phyloP scores from a whole-genome alignment of 2,797 vertebrate genomes.

The Moxostoma hubbsi region DNA sequence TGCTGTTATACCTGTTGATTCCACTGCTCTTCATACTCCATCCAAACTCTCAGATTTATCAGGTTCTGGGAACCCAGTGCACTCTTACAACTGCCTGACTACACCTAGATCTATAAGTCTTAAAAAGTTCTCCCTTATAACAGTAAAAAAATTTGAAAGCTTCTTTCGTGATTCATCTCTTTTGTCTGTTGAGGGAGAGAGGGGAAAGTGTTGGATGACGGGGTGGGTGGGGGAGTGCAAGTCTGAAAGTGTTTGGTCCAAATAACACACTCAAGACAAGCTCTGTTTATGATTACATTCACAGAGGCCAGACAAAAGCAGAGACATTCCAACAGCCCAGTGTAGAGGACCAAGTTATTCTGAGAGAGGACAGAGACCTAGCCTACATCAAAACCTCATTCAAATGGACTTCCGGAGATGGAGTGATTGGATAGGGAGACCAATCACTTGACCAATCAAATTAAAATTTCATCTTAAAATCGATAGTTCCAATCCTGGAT shows the following conservation, averaged over 20 bases:
- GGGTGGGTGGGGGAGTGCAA: conserved; percentile 18
- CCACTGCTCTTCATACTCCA: conserved; percentile 5
- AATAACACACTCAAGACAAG: conserved; percentile 63
- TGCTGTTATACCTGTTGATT: not conserved
- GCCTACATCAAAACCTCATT: conserved; percentile 42
- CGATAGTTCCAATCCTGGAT: not conserved
- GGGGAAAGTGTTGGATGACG: conserved; percentile 8
- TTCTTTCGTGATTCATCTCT: conserved; percentile 52
- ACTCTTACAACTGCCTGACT: conserved; percentile 6
- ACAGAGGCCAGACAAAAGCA: conserved; percentile 54
- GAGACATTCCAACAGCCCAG: conserved; percentile 58
- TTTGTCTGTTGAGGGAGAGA: conserved; percentile 43
- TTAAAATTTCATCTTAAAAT: not conserved
- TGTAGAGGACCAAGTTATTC: conserved; percentile 47
- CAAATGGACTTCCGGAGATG: conserved; percentile 20
- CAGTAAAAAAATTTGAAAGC: conserved; percentile 51
- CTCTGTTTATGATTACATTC: conserved; percentile 64
- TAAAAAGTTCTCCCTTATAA: conserved; percentile 46
- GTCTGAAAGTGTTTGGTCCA: conserved; percentile 55
- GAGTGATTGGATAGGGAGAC: no score
- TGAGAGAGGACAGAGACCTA: conserved; percentile 24
- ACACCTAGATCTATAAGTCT: conserved; percentile 24
- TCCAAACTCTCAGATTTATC: conserved; percentile 21
- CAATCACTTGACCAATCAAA: not conserved
- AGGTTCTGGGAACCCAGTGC: conserved; percentile 22